Evolutionary conservation across 2,888 invertebrate genomes (phyloP).

Genomic region (Leucozona laternaria): DNA sequence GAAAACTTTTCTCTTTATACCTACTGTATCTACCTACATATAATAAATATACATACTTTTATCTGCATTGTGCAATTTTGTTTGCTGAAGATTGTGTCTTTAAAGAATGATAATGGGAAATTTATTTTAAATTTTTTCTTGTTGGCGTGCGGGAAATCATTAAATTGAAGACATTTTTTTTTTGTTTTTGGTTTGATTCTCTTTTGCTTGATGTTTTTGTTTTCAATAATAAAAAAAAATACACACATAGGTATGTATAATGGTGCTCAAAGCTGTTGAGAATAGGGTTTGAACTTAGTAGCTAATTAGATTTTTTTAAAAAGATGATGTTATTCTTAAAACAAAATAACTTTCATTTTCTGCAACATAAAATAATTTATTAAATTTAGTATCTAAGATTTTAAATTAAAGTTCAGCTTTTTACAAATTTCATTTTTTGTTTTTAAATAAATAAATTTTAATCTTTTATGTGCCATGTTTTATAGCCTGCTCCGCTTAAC

Average conservation of each 20-base stretch:
- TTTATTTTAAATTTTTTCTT: conserved; percentile 22
- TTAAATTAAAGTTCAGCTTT: no score
- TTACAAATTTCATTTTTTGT: no score
- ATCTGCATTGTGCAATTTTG: conserved; percentile 3
- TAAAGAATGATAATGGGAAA: conserved; percentile 8
- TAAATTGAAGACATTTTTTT: background rate
- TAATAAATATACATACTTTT: background rate
- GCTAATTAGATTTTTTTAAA: background rate
- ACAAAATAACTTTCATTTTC: no score
- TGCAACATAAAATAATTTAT: no score
- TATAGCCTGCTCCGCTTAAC: no score
- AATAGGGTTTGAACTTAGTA: background rate
- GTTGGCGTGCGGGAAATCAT: conserved; percentile 13
- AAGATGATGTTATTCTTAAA: no score
- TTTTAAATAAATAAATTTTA: no score
- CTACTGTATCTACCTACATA: background rate
- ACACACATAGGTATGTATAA: background rate
- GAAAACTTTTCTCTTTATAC: conserved; percentile 9
- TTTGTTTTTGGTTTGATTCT: background rate
- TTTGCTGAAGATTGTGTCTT: conserved; percentile 14
- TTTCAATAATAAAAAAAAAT: background rate
- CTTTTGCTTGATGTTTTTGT: background rate
- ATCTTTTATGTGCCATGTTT: no score
- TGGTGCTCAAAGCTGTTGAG: background rate
- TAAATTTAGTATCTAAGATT: no score